Base-by-base conservation (phyloP, 2,888 invertebrate genomes). In the Nephrotoma flavescens region DNA sequence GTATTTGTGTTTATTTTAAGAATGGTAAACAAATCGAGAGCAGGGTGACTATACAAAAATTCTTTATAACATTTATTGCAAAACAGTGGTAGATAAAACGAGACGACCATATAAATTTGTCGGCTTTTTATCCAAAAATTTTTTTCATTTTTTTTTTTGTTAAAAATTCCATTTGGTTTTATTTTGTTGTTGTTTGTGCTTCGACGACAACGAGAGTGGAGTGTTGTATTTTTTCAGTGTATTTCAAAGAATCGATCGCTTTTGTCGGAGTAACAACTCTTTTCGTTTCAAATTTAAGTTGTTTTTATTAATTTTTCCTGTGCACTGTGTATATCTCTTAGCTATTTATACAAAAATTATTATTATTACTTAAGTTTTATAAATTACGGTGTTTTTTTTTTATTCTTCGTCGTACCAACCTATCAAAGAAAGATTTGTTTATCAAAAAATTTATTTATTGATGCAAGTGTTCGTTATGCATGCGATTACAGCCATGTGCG, bases 171-270 rank as follows among this genome's bases (percentile, higher is more conserved):
- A 71, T 31, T 71, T 71, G 71, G 71, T 71, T 71, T 71, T 19
- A 31, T 31, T 71, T 71, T 71, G 71, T 71, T 71, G 71, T 71
- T 71, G 71, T 71, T 4, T 71, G 31, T 71, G 31, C 71, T 71
- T 71, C 31, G 31, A 71, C 31, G 31, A 71, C 71, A 11, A 3
- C 31, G 31, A 31, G 31, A 71, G 31, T 71, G 71, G 71, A 19
- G 71, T 71, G 15, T 52, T 52, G n/a, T 15, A 71, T 12, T 9
- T 31, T 71, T 71, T 71, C 31, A 71, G 71, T 71, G 71, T 31
- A 71, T 71, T 71, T 71, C 31, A 84, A 84, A 84, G 84, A 84
- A 84, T 84, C 84, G 84, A 84, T 84, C 84, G 84, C 41, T n/a
- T 84, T 84, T 42, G 42, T 42, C 84, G 84, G 42, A 84, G 42